Conservation (phyloP, 2,888 invertebrate species). For the Syrista parreyssii region DNA sequence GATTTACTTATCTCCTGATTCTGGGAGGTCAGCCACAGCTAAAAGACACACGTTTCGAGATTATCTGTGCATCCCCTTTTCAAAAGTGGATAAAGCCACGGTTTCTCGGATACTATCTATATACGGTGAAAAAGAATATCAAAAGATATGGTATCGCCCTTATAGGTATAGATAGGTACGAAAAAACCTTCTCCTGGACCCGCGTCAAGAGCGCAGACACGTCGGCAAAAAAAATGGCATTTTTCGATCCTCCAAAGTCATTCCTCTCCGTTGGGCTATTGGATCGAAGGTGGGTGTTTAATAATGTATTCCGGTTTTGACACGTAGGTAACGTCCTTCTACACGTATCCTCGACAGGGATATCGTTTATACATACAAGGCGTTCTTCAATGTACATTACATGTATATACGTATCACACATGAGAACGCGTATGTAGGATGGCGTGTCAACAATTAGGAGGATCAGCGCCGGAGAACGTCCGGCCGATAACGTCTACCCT, state of each 20-base stretch:
- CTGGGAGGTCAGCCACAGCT: slow-evolving; percentile 34
- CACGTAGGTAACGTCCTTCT: slow-evolving; percentile 8
- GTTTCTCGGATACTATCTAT: background rate
- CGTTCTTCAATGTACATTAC: background rate
- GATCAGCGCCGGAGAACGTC: slow-evolving; percentile 53
- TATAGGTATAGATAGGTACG: background rate
- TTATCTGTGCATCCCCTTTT: background rate
- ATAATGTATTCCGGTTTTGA: slow-evolving; percentile 45
- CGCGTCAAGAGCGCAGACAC: background rate
- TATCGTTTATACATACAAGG: background rate
- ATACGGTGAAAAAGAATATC: background rate
- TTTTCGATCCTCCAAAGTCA: slow-evolving; percentile 9
- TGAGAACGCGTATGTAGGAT: slow-evolving; percentile 36
- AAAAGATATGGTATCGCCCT: background rate
- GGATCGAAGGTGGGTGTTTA: slow-evolving; percentile 36
- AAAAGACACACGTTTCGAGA: background rate
- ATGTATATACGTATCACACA: slow-evolving; percentile 14
- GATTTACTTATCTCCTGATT: slow-evolving; percentile 47
- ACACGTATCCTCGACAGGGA: background rate
- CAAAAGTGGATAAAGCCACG: background rate
- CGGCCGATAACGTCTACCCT: slow-evolving; percentile 53
- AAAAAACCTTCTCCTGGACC: background rate
- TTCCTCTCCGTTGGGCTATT: slow-evolving; percentile 24
- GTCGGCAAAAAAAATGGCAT: slow-evolving; percentile 2
- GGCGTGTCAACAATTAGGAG: slow-evolving; percentile 61